These are phyloP conservation scores for Tringa solitaria DNA, from an alignment of 2,113 vertebrate genomes.

Conservation along the genomic window DNA sequence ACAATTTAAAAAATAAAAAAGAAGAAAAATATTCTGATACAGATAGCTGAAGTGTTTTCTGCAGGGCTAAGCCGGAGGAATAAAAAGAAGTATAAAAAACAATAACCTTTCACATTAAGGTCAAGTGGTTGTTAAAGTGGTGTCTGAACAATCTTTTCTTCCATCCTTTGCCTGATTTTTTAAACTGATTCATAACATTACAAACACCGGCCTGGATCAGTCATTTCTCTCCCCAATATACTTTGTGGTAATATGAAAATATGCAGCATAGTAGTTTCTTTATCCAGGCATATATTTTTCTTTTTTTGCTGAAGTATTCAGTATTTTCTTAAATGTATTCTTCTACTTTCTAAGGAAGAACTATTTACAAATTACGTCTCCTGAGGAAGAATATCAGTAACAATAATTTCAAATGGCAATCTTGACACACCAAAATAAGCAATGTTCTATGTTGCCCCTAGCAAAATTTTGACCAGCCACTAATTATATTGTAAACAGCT, in stretches of 20 bases:
- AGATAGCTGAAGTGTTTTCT: conserved; percentile 47
- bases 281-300: not conserved
- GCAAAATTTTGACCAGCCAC: not conserved
- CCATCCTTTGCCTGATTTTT: conserved; percentile 31
- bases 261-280: conserved; percentile 31
- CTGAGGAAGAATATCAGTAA: not conserved
- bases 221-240: conserved; percentile 24
- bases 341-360: conserved; percentile 45
- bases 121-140: conserved; percentile 44
- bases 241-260: conserved; percentile 14
- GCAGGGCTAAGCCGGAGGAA: not conserved
- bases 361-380: conserved; percentile 19
- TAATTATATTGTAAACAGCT: conserved; percentile 35
- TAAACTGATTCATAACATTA: conserved; percentile 23
- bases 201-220: not conserved
- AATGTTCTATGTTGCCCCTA: not conserved
- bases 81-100: conserved; percentile 24
- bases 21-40: not conserved
- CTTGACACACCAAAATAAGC: not conserved
- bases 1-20: not conserved
- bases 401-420: not conserved
- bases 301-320: conserved; percentile 39
- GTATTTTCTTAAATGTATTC: conserved; percentile 40
- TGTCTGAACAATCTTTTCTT: conserved; percentile 42
- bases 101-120: conserved; percentile 34